Evolutionary conservation across 2,113 vertebrate genomes (phyloP).

Genomic region (Oreochromis aureus): DNA sequence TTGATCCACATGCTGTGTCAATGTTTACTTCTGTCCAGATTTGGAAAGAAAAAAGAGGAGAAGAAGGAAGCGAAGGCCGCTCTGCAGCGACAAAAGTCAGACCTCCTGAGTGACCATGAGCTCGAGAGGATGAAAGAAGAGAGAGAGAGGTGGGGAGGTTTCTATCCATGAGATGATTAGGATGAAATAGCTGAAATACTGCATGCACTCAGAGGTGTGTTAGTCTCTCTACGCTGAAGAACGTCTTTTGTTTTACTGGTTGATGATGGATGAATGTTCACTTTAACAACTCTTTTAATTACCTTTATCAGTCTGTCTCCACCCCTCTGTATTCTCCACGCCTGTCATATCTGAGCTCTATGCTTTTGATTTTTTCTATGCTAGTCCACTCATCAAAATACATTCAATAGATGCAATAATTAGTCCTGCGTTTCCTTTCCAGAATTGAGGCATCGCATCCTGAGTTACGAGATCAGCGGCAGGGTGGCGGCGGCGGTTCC

Average conservation of each 20-base stretch:
- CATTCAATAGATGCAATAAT: background rate
- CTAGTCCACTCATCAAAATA: background rate
- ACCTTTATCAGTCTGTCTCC: background rate
- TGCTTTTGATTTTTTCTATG: background rate
- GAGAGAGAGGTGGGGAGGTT: conserved; percentile 53
- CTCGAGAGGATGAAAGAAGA: conserved; percentile 81
- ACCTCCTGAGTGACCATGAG: conserved; percentile 79
- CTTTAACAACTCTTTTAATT: background rate
- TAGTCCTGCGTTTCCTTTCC: background rate
- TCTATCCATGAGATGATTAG: background rate
- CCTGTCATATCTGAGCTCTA: background rate
- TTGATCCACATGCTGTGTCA: background rate
- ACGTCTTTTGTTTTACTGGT: background rate
- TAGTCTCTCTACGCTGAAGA: background rate
- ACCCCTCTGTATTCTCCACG: background rate
- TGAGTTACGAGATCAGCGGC: conserved; percentile 79
- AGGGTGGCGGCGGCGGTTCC: conserved; percentile 27
- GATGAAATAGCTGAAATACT: background rate
- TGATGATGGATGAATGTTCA: background rate
- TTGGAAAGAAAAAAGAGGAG: conserved; percentile 93
- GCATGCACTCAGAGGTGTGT: background rate
- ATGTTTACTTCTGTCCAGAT: conserved; percentile 70
- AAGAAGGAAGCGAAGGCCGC: conserved; percentile 83
- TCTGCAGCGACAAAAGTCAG: conserved; percentile 67
- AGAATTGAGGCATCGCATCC: conserved; percentile 90